Percentiles rank a stretch among this genome's conserved stretches.
These are phyloP conservation scores for Callyntrura sp. DNA, from an alignment of 2,888 invertebrate genomes.

Conservation along the genomic window DNA sequence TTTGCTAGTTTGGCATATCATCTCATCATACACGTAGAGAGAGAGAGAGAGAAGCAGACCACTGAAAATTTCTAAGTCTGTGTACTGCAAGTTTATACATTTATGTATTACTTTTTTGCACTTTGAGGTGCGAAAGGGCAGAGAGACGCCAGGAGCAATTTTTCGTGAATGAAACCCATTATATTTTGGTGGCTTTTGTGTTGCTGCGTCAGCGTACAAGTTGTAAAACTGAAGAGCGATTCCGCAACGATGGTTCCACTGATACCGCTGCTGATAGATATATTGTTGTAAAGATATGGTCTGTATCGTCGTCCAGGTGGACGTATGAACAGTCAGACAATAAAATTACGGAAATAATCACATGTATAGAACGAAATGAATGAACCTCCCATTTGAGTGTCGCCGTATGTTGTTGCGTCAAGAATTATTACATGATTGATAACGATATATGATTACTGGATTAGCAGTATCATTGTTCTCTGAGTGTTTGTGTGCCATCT, in stretches of 20 bases:
- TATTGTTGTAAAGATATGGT: constrained; percentile 7
- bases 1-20: neutral
- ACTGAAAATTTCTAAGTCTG: neutral
- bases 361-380: neutral
- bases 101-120: constrained; percentile 23
- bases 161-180: constrained; percentile 43
- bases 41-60: neutral
- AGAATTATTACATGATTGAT: constrained; percentile 38
- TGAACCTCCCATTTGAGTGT: constrained; percentile 2
- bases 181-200: neutral
- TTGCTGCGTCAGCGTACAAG: neutral
- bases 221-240: no score
- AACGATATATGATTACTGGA: constrained; percentile 33
- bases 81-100: neutral
- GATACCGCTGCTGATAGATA: neutral
- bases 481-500: neutral
- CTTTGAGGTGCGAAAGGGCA: constrained; percentile 52
- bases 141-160: constrained; percentile 44
- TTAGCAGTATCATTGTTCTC: neutral
- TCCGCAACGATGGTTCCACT: no score
- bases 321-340: constrained; percentile 8
- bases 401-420: neutral
- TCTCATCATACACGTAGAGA: neutral
- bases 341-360: constrained; percentile 53
- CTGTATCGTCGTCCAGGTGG: neutral